phyloP scores from a whole-genome alignment of 2,113 vertebrate species.

The Stercorarius parasiticus region DNA sequence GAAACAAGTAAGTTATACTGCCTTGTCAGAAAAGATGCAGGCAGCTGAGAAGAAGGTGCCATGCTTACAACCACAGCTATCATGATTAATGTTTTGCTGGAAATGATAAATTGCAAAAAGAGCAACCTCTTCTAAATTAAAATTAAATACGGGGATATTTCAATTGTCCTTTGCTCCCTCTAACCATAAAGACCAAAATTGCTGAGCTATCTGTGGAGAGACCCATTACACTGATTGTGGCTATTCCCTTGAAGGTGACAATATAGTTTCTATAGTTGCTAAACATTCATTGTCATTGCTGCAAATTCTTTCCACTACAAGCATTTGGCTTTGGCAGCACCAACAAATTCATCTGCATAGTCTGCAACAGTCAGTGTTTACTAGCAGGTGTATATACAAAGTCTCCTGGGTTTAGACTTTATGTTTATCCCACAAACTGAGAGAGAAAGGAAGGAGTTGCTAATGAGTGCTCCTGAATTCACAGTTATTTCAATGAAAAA shows the following conservation, averaged over 20 bases:
- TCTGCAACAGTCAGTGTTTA: background rate
- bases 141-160: background rate
- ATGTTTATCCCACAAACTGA: background rate
- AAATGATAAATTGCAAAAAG: background rate
- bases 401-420: background rate
- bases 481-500: background rate
- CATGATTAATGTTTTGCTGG: background rate
- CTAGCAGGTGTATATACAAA: background rate
- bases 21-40: background rate
- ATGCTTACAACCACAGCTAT: background rate
- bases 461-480: background rate
- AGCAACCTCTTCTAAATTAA: background rate
- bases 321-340: background rate
- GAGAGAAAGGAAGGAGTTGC: background rate
- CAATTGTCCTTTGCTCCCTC: background rate
- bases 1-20: background rate
- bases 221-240: background rate
- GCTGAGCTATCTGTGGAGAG: background rate
- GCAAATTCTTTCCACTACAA: background rate
- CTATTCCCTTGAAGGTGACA: background rate
- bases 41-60: background rate
- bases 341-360: background rate
- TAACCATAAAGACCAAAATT: background rate
- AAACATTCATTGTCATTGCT: background rate
- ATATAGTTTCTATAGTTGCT: background rate